phyloP scores from a whole-genome alignment of 2,797 vertebrate genomes.

The Danionella dracula region DNA sequence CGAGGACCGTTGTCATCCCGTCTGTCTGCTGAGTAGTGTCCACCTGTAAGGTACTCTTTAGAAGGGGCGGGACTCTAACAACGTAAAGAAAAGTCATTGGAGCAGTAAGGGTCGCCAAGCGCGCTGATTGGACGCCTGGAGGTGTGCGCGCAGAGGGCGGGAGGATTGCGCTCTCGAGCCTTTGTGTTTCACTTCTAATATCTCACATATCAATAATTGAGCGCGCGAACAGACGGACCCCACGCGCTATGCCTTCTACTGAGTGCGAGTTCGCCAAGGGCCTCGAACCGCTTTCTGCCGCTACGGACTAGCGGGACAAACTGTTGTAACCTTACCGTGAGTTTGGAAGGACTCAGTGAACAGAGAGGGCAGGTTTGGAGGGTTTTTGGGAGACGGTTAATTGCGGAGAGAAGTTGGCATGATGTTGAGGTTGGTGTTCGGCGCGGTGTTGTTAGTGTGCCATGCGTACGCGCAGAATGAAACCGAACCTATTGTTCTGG shows the following conservation, averaged over 20 bases:
- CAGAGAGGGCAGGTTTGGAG: constrained; percentile 28
- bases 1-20: constrained; percentile 13
- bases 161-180: constrained; percentile 64
- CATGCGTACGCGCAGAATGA: constrained; percentile 84
- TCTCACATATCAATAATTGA: constrained; percentile 83
- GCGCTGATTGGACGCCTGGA: constrained; percentile 62
- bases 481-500: constrained; percentile 92
- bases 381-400: constrained; percentile 40
- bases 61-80: constrained; percentile 52
- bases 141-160: constrained; percentile 56
- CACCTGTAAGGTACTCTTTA: constrained; percentile 56
- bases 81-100: constrained; percentile 78
- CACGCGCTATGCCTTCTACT: constrained; percentile 77
- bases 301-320: constrained; percentile 48
- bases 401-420: constrained; percentile 55
- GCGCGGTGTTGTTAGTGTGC: constrained; percentile 77
- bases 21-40: constrained; percentile 33
- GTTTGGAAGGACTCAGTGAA: constrained; percentile 9
- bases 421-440: constrained; percentile 79
- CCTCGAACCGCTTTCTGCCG: constrained; percentile 59
- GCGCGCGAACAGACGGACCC: constrained; percentile 68
- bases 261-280: constrained; percentile 68
- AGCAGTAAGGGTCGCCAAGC: constrained; percentile 59
- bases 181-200: constrained; percentile 79
- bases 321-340: constrained; percentile 9